Evolutionary conservation across 2,113 vertebrate species (phyloP).

Genomic region (Oncorhynchus nerka): DNA sequence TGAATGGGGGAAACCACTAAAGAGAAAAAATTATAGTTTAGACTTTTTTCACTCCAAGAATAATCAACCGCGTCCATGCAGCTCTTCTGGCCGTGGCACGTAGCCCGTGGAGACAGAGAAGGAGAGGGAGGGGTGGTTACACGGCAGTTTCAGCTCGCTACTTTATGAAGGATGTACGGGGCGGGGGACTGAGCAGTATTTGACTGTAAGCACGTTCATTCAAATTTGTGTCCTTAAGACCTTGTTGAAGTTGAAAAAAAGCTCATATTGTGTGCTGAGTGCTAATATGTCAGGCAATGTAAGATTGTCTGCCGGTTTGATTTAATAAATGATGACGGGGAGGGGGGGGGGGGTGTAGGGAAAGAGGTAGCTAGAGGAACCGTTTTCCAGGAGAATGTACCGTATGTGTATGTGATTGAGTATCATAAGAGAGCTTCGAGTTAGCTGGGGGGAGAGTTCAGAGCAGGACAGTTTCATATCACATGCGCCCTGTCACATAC

Average conservation of each 20-base stretch:
- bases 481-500: slow-evolving; percentile 52
- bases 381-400: neutral
- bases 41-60: slow-evolving; percentile 56
- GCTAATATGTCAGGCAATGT: no score
- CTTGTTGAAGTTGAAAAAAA: no score
- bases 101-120: slow-evolving; percentile 38
- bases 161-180: slow-evolving; percentile 10
- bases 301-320: no score
- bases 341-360: no score
- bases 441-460: slow-evolving; percentile 24
- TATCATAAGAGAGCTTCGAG: slow-evolving; percentile 3
- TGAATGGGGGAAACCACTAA: slow-evolving; percentile 69
- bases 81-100: slow-evolving; percentile 57
- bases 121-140: slow-evolving; percentile 18
- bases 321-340: no score
- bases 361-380: no score
- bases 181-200: neutral
- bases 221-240: no score
- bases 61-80: slow-evolving; percentile 61
- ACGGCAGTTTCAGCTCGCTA: neutral
- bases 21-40: slow-evolving; percentile 59
- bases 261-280: no score
- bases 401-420: neutral
- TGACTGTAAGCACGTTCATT: no score
- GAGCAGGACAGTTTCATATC: slow-evolving; percentile 49